Conservation (phyloP, 2,888 invertebrate genomes). For the Tipula confusa region DNA sequence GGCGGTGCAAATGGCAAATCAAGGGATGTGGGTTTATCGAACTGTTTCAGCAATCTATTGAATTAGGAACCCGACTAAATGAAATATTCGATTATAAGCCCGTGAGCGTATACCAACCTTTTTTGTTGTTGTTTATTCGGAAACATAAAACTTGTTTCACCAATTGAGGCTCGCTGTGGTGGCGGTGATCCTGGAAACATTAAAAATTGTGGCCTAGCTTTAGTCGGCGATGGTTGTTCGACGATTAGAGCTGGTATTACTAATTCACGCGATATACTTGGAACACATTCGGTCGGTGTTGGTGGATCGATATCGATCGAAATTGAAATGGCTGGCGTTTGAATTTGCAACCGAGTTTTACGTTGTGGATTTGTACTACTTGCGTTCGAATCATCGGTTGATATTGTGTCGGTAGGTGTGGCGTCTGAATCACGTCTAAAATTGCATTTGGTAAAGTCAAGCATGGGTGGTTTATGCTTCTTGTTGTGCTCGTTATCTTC, state of each 20-base stretch:
- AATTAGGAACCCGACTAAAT: constrained; percentile 36
- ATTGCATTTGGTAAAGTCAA: not conserved
- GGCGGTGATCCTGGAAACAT: constrained; percentile 57
- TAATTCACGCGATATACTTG: constrained; percentile 50
- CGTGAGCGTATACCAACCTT: constrained; percentile 38
- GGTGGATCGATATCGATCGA: constrained; percentile 44
- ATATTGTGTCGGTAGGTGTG: constrained; percentile 35
- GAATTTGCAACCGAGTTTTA: constrained; percentile 33
- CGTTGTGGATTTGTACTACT: constrained; percentile 38
- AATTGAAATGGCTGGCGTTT: constrained; percentile 34
- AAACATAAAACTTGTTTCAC: constrained; percentile 47
- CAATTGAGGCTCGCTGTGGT: constrained; percentile 51
- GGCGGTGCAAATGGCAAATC: constrained; percentile 63
- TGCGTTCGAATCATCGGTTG: constrained; percentile 40
- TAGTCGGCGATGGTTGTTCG: constrained; percentile 66
- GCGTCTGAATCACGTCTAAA: constrained; percentile 36
- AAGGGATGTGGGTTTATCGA: constrained; percentile 59
- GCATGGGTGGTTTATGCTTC: not conserved
- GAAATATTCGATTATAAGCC: not conserved
- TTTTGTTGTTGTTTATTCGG: constrained; percentile 52
- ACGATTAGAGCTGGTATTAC: constrained; percentile 62
- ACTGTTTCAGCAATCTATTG: constrained; percentile 56
- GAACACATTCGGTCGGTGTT: constrained; percentile 40
- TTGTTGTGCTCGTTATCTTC: not conserved
- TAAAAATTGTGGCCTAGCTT: constrained; percentile 50